Conservation (phyloP, 2,888 invertebrate genomes). For the Tolmerus cingulatus region DNA sequence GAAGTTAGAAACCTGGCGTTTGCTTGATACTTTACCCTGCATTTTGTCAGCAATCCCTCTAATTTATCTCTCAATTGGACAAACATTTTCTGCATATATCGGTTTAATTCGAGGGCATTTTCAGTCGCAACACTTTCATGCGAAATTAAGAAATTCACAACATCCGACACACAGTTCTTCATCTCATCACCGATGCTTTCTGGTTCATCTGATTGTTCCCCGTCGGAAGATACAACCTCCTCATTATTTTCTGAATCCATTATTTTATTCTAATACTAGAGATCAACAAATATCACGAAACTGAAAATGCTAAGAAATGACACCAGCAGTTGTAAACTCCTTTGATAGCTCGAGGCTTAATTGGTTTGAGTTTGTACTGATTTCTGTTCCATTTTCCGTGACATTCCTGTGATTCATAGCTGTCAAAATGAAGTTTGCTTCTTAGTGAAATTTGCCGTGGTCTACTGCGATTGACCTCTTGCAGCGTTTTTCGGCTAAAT, state of each 20-base stretch:
- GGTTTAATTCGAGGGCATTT: slow-evolving; percentile 55
- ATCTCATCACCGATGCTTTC: neutral
- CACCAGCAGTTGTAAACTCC: neutral
- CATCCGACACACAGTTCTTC: neutral
- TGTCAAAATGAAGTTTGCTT: neutral
- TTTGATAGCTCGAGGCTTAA: neutral
- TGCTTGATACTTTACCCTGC: slow-evolving; percentile 52
- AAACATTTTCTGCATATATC: slow-evolving; percentile 55
- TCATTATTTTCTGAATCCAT: neutral
- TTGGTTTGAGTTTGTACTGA: neutral
- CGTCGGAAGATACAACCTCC: neutral
- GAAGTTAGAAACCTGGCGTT: slow-evolving; percentile 51
- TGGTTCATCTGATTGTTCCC: neutral
- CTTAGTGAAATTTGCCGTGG: neutral
- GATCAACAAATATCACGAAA: neutral
- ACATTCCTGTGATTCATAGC: neutral
- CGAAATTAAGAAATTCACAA: neutral
- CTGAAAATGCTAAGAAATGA: neutral
- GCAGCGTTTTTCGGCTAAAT: neutral
- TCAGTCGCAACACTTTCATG: slow-evolving; percentile 24
- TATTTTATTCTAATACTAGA: neutral
- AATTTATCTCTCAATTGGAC: slow-evolving; percentile 51
- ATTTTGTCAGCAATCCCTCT: slow-evolving; percentile 50
- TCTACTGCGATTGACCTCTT: neutral
- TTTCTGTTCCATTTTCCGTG: neutral